A percentile compares a stretch with the other conserved stretches of the same genome.
phyloP scores from a whole-genome alignment of 2,797 vertebrate genomes.

The Euphonia xanthogaster region DNA sequence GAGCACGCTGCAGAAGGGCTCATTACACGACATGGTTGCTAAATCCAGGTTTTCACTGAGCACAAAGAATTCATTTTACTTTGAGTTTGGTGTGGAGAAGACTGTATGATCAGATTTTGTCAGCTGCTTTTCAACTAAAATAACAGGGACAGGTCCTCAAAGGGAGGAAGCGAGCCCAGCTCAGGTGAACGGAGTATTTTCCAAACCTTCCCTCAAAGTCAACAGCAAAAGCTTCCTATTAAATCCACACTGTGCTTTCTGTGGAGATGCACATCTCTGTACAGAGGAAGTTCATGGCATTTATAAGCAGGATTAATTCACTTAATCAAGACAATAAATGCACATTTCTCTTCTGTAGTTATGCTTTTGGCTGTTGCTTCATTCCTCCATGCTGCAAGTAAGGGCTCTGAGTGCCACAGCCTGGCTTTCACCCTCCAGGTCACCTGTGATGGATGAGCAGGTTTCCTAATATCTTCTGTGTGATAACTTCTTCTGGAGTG shows the following conservation, averaged over 20 bases:
- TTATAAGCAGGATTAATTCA: neutral
- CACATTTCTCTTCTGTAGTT: neutral
- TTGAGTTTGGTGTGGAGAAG: neutral
- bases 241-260: neutral
- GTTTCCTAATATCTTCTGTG: neutral
- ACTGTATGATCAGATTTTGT: neutral
- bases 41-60: neutral
- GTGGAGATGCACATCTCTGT: neutral
- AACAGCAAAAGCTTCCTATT: neutral
- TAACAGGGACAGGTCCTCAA: neutral
- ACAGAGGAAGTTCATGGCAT: neutral
- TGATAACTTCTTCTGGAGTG: neutral
- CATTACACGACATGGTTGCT: neutral
- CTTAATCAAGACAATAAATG: neutral
- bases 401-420: neutral
- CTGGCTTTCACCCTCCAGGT: neutral
- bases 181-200: neutral
- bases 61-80: neutral
- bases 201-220: neutral
- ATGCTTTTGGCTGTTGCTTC: neutral
- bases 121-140: conserved; percentile 21
- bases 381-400: neutral
- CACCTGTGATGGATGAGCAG: neutral
- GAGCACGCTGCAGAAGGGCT: neutral
- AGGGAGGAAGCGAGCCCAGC: neutral